Percentiles rank a stretch among this genome's conserved stretches.
These are phyloP conservation scores for Chironomus riparius DNA, from an alignment of 2,888 invertebrate species.

Conservation along the genomic window DNA sequence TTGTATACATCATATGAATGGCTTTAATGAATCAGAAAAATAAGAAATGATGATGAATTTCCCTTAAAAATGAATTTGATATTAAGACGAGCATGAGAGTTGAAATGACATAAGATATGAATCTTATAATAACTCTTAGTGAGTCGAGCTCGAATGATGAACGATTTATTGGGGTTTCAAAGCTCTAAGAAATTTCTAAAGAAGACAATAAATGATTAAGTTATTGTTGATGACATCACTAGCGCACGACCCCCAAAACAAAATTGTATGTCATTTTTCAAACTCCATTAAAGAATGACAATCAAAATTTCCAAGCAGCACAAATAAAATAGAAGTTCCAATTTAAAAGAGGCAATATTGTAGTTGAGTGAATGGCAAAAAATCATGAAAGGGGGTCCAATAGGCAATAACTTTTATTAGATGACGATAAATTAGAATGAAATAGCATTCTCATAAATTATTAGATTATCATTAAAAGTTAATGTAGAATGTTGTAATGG, in stretches of 20 bases:
- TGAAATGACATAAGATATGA: too few relatives aligned
- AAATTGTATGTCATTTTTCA: constrained; percentile 1
- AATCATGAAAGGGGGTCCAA: neutral
- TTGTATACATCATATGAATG: neutral
- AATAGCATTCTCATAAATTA: constrained; percentile 6
- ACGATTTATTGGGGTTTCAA: too few relatives aligned
- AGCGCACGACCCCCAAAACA: neutral
- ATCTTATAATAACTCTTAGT: too few relatives aligned
- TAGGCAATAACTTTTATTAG: constrained; percentile 20
- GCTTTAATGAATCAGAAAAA: neutral
- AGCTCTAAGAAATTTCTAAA: too few relatives aligned
- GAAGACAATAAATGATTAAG: too few relatives aligned
- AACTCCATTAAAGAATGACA: neutral
- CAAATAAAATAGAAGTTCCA: too few relatives aligned
- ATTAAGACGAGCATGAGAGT: too few relatives aligned
- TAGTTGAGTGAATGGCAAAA: too few relatives aligned
- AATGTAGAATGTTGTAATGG: constrained; percentile 15
- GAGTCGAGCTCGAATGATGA: too few relatives aligned
- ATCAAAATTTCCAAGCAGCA: too few relatives aligned
- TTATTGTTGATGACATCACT: too few relatives aligned
- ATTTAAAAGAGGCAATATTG: too few relatives aligned
- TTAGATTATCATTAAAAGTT: constrained; percentile 25
- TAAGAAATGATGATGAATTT: neutral
- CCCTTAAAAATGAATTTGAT: neutral
- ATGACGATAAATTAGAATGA: constrained; percentile 16